These are phyloP conservation scores for Vipera latastei DNA, from an alignment of 2,797 vertebrate species.

Conservation along the genomic window DNA sequence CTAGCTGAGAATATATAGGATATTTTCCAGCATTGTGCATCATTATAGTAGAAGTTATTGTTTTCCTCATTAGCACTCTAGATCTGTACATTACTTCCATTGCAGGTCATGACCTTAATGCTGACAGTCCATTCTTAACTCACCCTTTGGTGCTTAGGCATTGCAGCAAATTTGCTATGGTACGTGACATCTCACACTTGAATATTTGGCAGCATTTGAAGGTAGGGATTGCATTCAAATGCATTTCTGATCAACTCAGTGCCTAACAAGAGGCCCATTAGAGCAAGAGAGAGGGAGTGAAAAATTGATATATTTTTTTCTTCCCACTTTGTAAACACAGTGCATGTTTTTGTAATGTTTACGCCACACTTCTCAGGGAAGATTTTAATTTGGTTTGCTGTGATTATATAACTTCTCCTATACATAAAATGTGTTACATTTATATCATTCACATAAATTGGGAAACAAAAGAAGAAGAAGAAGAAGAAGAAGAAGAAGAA, in stretches of 20 bases:
- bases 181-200: conserved; percentile 66
- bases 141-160: conserved; percentile 69
- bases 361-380: conserved; percentile 48
- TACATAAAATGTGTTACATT: conserved; percentile 3
- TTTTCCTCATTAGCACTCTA: conserved; percentile 71
- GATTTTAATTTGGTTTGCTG: conserved; percentile 53
- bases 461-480: background rate
- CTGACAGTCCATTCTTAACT: conserved; percentile 67
- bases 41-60: conserved; percentile 72
- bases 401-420: conserved; percentile 12
- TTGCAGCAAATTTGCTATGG: conserved; percentile 68
- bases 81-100: conserved; percentile 70
- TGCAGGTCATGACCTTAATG: conserved; percentile 62
- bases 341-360: conserved; percentile 58
- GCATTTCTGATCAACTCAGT: conserved; percentile 62
- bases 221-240: conserved; percentile 69
- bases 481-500: background rate
- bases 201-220: conserved; percentile 69
- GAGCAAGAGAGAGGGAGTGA: conserved; percentile 55
- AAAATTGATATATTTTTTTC: conserved; percentile 38
- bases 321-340: conserved; percentile 54
- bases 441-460: conserved; percentile 24
- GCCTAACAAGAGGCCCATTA: conserved; percentile 62
- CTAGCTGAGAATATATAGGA: conserved; percentile 65
- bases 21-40: conserved; percentile 66